phyloP scores from a whole-genome alignment of 1,140 invertebrate genomes.

The Spodoptera frugiperda region DNA sequence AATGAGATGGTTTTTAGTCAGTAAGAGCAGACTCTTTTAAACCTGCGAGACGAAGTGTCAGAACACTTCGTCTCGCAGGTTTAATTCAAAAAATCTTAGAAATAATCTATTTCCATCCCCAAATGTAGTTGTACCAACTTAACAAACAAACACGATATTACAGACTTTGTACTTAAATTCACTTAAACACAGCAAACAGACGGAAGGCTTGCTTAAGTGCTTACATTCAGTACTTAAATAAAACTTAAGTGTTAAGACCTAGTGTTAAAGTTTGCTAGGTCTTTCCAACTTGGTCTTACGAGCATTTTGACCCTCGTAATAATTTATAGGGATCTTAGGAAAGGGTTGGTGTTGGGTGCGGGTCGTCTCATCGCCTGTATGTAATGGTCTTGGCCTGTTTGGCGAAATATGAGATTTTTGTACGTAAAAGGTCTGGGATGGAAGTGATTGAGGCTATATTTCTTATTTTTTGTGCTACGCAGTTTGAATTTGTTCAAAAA shows the following conservation, averaged over 20 bases:
- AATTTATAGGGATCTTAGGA: constrained; percentile 20
- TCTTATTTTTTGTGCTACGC: not conserved
- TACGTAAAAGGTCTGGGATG: not conserved
- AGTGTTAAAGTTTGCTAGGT: not conserved
- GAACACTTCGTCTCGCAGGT: too few relatives aligned
- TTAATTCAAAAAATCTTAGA: too few relatives aligned
- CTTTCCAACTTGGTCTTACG: not conserved
- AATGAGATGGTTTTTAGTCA: too few relatives aligned
- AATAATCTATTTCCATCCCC: too few relatives aligned
- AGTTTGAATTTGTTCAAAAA: too few relatives aligned
- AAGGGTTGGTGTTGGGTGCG: not conserved
- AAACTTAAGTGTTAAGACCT: constrained; percentile 19
- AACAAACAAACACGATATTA: not conserved
- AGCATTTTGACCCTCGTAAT: constrained; percentile 23
- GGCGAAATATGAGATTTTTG: constrained; percentile 6
- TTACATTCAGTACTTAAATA: constrained; percentile 7
- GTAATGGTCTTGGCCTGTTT: constrained; percentile 14
- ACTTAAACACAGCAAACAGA: constrained; percentile 1
- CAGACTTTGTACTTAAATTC: not conserved
- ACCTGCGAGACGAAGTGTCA: too few relatives aligned
- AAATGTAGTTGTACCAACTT: not conserved
- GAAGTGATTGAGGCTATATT: not conserved
- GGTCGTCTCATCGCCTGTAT: not conserved
- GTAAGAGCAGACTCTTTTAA: too few relatives aligned
- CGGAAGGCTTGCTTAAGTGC: not conserved